Evolutionary conservation across 2,888 invertebrate genomes (phyloP).

Genomic region (Diaprepes abbreviatus): DNA sequence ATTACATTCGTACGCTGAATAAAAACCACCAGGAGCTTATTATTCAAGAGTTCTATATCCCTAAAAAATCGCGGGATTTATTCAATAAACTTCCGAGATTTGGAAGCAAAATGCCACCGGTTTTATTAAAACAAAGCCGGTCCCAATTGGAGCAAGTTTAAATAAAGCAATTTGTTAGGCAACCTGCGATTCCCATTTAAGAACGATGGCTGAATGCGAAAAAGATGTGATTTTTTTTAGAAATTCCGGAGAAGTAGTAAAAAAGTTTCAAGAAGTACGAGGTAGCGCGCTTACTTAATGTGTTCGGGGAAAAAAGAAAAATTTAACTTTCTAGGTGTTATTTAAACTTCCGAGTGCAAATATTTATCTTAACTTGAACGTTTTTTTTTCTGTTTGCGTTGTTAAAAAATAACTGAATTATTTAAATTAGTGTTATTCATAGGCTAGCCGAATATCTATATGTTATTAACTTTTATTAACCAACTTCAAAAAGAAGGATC

Average conservation of each 20-base stretch:
- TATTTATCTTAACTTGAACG: no score
- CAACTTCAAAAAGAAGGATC: no score
- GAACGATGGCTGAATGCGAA: not conserved
- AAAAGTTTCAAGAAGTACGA: no score
- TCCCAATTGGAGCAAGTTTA: constrained; percentile 24
- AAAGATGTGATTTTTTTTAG: not conserved
- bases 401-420: no score
- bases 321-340: no score
- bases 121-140: constrained; percentile 31
- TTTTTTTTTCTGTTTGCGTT: no score
- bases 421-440: no score
- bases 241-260: not conserved
- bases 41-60: constrained; percentile 14
- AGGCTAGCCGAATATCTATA: no score
- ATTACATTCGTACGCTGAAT: not conserved
- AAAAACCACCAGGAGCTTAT: not conserved
- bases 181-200: not conserved
- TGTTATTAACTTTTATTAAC: no score
- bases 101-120: constrained; percentile 10
- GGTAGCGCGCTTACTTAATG: no score
- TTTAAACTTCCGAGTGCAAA: no score
- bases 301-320: no score
- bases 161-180: constrained; percentile 30
- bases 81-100: constrained; percentile 26
- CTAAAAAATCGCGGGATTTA: constrained; percentile 26